Base-by-base conservation (phyloP, 2,888 invertebrate genomes). In the Polydrusus pterygomalis region DNA sequence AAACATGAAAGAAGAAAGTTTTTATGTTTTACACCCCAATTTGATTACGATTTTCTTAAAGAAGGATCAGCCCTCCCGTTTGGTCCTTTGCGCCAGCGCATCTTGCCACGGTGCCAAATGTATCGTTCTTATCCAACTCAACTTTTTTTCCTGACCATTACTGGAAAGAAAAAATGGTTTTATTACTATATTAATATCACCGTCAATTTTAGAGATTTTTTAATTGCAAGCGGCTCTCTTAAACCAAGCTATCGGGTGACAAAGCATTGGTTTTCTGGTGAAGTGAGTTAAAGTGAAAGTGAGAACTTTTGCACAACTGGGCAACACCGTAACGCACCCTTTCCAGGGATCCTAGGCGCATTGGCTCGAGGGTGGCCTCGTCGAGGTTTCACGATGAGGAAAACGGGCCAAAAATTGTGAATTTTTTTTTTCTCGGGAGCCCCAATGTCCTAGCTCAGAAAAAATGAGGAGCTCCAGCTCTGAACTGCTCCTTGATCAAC, bases 401-500 rank as follows among this genome's bases (percentile, higher is more conserved):
- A 63, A 70, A 69, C 40, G 70, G 54, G 45, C 54, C 64, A 69
- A 54, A 74, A 65, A 65, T 56, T 64, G 74, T 64, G 64, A 70
- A 70, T 47, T 45, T 15, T 17, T 54, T 34, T 67, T 67, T 73
- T 34, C 5, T 43, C 45, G 15, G 30, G 30, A 34, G 30, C 30
- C 65, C 67, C 56, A 75, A 75, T 71, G 71, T 62, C 71, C 38
- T 71, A 71, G 68, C 82, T 80, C 70, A 84, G 82, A 82, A 78
- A 85, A 80, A 81, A 92, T 93, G 92, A 92, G 92, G 89, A 92
- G 93, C 90, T 92, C 92, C 89, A 93, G 93, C 90, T 93, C 93
- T 87, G 93, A 93, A 90, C 91, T 93, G 89, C 91, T 93, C 89
- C 92, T 93, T 88, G 93, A 93, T 88, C 92, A 92, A 88, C 92